Conservation (phyloP, 2,888 invertebrate genomes). For the Perizoma affinitatum region DNA sequence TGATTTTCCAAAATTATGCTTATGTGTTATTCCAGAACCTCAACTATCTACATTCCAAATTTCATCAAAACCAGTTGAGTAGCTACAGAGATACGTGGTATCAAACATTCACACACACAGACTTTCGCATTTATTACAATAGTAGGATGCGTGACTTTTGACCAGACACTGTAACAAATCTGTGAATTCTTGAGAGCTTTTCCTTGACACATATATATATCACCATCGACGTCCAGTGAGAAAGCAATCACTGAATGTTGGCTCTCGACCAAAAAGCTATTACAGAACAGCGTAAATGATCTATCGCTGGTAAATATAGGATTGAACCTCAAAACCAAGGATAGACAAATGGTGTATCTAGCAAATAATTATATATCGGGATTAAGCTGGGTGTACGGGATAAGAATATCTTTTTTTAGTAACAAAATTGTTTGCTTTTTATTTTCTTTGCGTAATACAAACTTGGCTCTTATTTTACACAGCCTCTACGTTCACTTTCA, state of each 20-base stretch:
- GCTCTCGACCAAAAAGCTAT: constrained; percentile 48
- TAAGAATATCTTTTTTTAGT: neutral
- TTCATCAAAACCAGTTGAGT: no score
- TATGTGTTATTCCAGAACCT: no score
- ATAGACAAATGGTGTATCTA: constrained; percentile 9
- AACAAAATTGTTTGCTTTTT: no score
- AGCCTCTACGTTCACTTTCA: no score
- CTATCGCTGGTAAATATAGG: constrained; percentile 36
- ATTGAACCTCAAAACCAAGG: constrained; percentile 32
- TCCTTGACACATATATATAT: constrained; percentile 50
- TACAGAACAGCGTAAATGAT: constrained; percentile 38
- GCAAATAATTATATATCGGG: constrained; percentile 10
- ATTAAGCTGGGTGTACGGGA: neutral
- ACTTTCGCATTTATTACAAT: no score
- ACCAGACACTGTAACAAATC: constrained; percentile 2
- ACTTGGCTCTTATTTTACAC: no score
- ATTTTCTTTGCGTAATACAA: no score
- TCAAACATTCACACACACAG: no score
- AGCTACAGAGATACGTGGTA: no score
- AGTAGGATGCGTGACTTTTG: neutral
- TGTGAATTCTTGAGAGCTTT: constrained; percentile 31
- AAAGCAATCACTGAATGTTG: constrained; percentile 42
- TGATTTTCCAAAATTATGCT: no score
- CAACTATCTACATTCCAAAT: no score
- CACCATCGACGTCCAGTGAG: constrained; percentile 37